Evolutionary conservation across 2,888 invertebrate genomes (phyloP).

Genomic region (Tinea trinotella): DNA sequence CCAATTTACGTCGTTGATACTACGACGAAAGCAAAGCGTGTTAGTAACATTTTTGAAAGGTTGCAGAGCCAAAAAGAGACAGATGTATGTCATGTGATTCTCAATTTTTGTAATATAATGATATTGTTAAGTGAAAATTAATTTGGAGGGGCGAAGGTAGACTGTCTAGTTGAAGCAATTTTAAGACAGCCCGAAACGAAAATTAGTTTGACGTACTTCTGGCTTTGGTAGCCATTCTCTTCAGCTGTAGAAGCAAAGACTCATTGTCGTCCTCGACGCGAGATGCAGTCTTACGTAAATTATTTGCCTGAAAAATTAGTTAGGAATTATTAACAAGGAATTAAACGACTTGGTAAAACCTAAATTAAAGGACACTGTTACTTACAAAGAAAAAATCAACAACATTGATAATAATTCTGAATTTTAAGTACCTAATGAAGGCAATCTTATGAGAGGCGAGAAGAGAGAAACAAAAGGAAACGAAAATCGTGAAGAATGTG

Average conservation of each 20-base stretch:
- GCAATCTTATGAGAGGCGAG: slow-evolving; percentile 62
- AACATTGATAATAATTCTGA: slow-evolving; percentile 26
- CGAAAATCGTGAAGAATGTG: slow-evolving; percentile 38
- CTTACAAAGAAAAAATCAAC: slow-evolving; percentile 33
- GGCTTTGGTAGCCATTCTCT: slow-evolving; percentile 94
- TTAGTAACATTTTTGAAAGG: slow-evolving; percentile 46
- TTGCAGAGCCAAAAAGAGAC: slow-evolving; percentile 33
- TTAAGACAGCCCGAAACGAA: slow-evolving; percentile 37
- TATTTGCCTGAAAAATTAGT: slow-evolving; percentile 82
- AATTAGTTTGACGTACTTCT: slow-evolving; percentile 77
- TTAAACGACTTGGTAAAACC: not conserved
- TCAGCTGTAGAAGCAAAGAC: slow-evolving; percentile 93
- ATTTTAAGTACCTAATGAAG: slow-evolving; percentile 59
- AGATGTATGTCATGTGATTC: slow-evolving; percentile 22
- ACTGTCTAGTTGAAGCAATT: slow-evolving; percentile 23
- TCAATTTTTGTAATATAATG: slow-evolving; percentile 21
- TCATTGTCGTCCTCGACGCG: slow-evolving; percentile 98
- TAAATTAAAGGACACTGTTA: slow-evolving; percentile 12
- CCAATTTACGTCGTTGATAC: slow-evolving; percentile 41
- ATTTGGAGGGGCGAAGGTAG: slow-evolving; percentile 18
- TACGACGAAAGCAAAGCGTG: slow-evolving; percentile 40
- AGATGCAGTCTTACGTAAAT: slow-evolving; percentile 89
- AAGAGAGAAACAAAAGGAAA: slow-evolving; percentile 59
- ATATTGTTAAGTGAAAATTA: slow-evolving; percentile 25
- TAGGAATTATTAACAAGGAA: slow-evolving; percentile 28